phyloP scores from a whole-genome alignment of 1,140 invertebrate species.

The Bombus confusus region DNA sequence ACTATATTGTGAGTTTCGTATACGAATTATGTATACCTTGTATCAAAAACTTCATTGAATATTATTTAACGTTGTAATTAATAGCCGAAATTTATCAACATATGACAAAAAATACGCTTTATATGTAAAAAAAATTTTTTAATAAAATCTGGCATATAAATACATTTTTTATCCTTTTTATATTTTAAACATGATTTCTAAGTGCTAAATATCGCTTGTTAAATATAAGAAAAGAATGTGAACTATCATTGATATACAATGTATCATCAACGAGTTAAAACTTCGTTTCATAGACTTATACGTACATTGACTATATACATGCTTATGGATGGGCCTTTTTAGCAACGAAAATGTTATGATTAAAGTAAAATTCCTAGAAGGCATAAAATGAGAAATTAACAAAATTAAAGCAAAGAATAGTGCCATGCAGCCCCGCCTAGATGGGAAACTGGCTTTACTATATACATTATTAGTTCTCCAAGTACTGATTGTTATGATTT shows the following conservation, averaged over 20 bases:
- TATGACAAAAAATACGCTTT: not conserved
- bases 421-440: conserved; percentile 79
- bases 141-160: not conserved
- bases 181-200: not conserved
- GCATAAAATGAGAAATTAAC: conserved; percentile 58
- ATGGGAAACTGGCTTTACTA: conserved; percentile 78
- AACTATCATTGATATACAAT: not conserved
- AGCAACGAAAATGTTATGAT: conserved; percentile 46
- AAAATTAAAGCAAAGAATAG: conserved; percentile 53
- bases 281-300: not conserved
- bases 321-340: conserved; percentile 1
- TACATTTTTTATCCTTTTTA: not conserved
- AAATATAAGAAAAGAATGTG: not conserved
- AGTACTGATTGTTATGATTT: conserved; percentile 80
- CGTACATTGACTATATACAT: conserved; percentile 5
- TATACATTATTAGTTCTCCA: conserved; percentile 79
- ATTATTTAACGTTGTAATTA: not conserved
- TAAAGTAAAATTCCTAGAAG: conserved; percentile 23
- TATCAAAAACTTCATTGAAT: not conserved
- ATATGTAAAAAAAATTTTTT: not conserved
- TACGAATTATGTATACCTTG: conserved; percentile 20
- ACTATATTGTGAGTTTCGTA: conserved; percentile 45
- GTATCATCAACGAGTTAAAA: conserved; percentile 16
- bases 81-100: not conserved
- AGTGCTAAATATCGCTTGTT: not conserved